Evolutionary conservation across 2,113 vertebrate genomes (phyloP), one percentile per base, ranked within the genome.

Genomic region (Rostratula benghalensis): DNA sequence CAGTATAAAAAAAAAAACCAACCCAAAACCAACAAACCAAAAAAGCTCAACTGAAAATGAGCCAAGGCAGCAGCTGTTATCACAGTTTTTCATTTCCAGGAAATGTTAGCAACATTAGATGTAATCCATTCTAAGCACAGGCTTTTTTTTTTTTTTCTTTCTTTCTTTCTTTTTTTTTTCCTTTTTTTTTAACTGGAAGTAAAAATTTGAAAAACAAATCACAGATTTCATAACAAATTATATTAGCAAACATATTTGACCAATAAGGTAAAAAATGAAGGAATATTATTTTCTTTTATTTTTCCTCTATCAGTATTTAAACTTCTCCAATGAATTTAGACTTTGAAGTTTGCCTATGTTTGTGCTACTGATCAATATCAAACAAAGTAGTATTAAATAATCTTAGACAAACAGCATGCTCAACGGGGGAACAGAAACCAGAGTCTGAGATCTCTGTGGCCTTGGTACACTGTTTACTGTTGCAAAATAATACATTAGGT

Each of bases 81-180:
- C 56, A 4, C 23, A 45, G 30, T 53, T 96, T 91, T 92, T 87
- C 63, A 85, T 92, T 95, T 96, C 89, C 87, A 95, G 91, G 76
- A 97, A 97, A 95, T 54, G 84, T 86, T 89, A 97, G 89, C 80
- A 92, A 93, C 92, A 94, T 80, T 60, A 93, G 59, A 94, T 31
- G 50, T 43, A 95, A 95, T 86, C 75, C 63, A 77, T 90, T 87
- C 88, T 94, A 91, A 95, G 41, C 60, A 83, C 30, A 82, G 59
- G 51, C 5, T 82, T 92, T 82, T 28, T 43, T 63, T 8, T 31
- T 53, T 56, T 6, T 51, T 80, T 27, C 39, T 57, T 6, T 24
- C 48, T 74, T n/a, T 43, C 53, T 63, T 31, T 53, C n/a, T n/a
- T n/a, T n/a, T 91, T 82, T 13, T 27, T 43, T 57, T 6, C 21